These are phyloP conservation scores for Rallus crepitans DNA, from an alignment of 2,797 vertebrate species.

Conservation along the genomic window DNA sequence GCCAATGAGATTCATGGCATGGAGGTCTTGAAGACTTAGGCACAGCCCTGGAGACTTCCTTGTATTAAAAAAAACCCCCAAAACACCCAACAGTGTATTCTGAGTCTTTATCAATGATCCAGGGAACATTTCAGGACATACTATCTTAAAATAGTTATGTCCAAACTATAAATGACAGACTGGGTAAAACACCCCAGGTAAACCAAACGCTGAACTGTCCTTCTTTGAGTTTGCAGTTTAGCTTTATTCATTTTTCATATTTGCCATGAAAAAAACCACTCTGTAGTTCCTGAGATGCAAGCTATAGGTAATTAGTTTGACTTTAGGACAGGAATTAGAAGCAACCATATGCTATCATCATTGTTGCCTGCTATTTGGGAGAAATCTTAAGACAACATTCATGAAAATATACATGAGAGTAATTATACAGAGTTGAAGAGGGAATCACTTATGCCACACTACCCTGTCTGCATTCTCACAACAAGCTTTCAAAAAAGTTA, in stretches of 20 bases:
- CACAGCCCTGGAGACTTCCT: neutral
- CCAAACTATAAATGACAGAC: neutral
- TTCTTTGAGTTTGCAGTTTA: neutral
- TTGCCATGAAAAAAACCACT: neutral
- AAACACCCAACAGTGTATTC: neutral
- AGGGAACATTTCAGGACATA: neutral
- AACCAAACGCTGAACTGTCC: neutral
- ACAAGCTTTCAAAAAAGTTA: neutral
- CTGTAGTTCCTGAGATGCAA: neutral
- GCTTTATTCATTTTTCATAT: neutral
- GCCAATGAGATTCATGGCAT: neutral
- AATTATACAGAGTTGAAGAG: neutral
- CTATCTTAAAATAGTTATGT: neutral
- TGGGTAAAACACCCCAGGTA: neutral
- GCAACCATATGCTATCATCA: neutral
- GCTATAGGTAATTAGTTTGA: conserved; percentile 24
- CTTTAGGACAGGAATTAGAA: conserved; percentile 9
- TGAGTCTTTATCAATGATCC: neutral
- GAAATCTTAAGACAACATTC: neutral
- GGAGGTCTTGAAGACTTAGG: neutral
- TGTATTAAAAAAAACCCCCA: neutral
- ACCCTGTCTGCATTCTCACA: neutral
- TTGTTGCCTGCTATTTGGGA: neutral
- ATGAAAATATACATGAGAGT: neutral
- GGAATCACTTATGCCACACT: neutral